These are phyloP conservation scores for Actinemys pallida DNA, from an alignment of 2,113 vertebrate genomes.

Conservation along the genomic window DNA sequence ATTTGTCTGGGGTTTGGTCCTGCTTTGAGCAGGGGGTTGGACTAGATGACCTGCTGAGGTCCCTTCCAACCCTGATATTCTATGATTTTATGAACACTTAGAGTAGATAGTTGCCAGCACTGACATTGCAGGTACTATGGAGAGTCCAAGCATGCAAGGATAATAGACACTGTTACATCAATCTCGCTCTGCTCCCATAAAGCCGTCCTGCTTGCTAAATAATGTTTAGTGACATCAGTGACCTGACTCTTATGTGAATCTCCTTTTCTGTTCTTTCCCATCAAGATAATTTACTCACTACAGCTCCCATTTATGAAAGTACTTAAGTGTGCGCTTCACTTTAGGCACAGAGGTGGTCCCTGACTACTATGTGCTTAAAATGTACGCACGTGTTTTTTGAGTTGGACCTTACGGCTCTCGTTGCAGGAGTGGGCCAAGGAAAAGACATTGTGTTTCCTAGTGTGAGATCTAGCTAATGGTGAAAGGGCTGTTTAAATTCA, in stretches of 20 bases:
- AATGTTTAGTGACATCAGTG: neutral
- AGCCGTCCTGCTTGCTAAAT: neutral
- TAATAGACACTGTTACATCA: neutral
- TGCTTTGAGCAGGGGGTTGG: no score
- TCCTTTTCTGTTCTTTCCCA: neutral
- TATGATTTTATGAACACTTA: no score
- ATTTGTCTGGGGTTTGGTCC: no score
- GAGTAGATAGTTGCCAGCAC: neutral
- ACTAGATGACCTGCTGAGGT: no score
- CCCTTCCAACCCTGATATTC: no score
- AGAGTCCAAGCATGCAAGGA: neutral
- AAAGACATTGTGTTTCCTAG: neutral
- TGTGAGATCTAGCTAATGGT: conserved; percentile 27
- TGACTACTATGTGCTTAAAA: accelerated
- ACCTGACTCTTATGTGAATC: conserved; percentile 20
- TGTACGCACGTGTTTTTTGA: neutral
- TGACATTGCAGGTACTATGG: neutral
- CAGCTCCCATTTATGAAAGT: neutral
- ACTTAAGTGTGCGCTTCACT: neutral
- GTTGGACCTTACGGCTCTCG: neutral
- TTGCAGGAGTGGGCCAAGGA: neutral
- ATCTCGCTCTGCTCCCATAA: neutral
- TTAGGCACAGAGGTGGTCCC: neutral
- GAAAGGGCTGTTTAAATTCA: conserved; percentile 56
- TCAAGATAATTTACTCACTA: conserved; percentile 24